These are phyloP conservation scores for Ditylenchus weischeri DNA, from an alignment of 2,888 invertebrate species.

Conservation along the genomic window DNA sequence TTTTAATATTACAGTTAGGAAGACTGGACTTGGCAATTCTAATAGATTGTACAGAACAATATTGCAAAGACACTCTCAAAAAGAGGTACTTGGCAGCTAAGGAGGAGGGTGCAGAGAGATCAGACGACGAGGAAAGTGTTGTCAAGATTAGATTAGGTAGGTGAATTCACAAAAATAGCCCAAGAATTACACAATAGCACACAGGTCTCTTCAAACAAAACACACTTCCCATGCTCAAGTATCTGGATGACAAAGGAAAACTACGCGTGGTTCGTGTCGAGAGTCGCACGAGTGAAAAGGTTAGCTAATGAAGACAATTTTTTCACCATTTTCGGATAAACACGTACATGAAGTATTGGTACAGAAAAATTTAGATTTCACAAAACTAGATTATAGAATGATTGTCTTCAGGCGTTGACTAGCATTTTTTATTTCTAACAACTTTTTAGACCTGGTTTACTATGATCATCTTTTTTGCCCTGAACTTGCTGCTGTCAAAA, in stretches of 20 bases:
- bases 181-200: too few species aligned
- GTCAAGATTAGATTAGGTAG: constrained; percentile 71
- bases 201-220: constrained; percentile 78
- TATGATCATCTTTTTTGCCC: too few species aligned
- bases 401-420: constrained; percentile 5
- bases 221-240: constrained; percentile 82
- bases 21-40: constrained; percentile 73
- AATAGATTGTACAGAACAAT: constrained; percentile 82
- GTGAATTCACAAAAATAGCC: too few species aligned
- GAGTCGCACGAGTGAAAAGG: constrained; percentile 1
- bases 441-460: too few species aligned
- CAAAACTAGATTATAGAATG: background rate
- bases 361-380: background rate
- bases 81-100: constrained; percentile 33
- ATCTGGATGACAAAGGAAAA: constrained; percentile 76
- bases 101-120: constrained; percentile 27
- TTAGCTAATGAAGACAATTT: constrained; percentile 10
- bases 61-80: constrained; percentile 50
- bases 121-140: constrained; percentile 80
- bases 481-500: too few species aligned
- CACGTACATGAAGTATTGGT: background rate
- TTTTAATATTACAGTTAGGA: constrained; percentile 37
- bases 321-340: background rate
- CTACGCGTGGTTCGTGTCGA: constrained; percentile 74
- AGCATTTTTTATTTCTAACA: too few species aligned